Evolutionary conservation across 2,888 invertebrate species (phyloP).

Genomic region (Arge pagana): DNA sequence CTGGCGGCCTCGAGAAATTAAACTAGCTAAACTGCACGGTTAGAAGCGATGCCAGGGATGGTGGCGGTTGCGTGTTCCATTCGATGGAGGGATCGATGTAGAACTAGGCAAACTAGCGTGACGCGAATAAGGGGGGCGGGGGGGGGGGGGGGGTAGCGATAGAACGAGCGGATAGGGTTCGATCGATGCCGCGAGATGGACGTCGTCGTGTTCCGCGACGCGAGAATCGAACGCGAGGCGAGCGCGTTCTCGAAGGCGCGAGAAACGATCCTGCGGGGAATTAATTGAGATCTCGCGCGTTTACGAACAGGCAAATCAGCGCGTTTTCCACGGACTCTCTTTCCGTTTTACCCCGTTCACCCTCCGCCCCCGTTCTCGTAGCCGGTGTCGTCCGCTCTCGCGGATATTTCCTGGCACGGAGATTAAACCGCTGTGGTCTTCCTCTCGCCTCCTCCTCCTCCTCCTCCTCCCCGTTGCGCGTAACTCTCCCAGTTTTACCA

Average conservation of each 20-base stretch:
- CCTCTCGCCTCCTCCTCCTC: neutral
- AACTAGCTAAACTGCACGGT: constrained; percentile 27
- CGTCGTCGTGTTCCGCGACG: neutral
- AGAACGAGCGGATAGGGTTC: neutral
- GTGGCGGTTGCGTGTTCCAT: no score
- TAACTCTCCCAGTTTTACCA: no score
- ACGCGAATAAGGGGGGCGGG: no score
- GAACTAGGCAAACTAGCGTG: no score
- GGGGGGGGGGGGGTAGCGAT: neutral
- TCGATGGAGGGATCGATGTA: no score
- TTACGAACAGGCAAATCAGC: no score
- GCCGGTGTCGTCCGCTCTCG: constrained; percentile 10
- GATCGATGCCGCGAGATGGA: neutral
- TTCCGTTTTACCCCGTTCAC: no score
- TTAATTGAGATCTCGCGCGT: constrained; percentile 19
- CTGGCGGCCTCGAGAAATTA: constrained; percentile 10
- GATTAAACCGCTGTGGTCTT: constrained; percentile 10
- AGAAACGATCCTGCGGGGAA: no score
- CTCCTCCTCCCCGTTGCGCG: no score
- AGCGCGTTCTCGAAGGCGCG: constrained; percentile 5
- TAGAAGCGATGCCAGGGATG: constrained; percentile 9
- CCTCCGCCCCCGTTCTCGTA: no score
- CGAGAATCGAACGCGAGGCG: constrained; percentile 2
- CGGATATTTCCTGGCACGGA: constrained; percentile 17
- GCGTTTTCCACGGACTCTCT: no score